These are phyloP conservation scores for Muscidifurax raptorellus DNA, from an alignment of 1,140 invertebrate species.

Conservation along the genomic window DNA sequence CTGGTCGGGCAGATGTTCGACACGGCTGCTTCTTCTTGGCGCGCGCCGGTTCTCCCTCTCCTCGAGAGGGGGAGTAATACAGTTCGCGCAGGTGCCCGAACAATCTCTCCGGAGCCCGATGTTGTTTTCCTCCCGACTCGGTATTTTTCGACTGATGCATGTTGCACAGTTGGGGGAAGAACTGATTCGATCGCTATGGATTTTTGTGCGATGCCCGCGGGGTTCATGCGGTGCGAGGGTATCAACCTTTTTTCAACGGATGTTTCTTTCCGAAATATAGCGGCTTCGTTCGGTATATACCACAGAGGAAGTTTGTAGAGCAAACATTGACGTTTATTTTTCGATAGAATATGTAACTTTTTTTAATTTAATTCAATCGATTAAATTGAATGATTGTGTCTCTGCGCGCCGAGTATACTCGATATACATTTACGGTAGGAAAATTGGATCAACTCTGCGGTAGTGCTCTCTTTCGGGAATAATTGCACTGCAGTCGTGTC, in stretches of 20 bases:
- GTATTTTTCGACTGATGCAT: neutral
- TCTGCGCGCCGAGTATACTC: too few species aligned
- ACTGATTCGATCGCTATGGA: neutral
- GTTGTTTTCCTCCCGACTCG: neutral
- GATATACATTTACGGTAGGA: too few species aligned
- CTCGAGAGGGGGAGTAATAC: neutral
- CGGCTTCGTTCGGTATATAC: neutral
- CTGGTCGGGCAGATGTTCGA: constrained; percentile 7
- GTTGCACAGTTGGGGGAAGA: neutral
- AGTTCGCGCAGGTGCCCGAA: neutral
- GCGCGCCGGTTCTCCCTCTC: neutral
- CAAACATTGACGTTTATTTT: neutral
- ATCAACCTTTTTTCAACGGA: too few species aligned
- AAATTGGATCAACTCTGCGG: neutral
- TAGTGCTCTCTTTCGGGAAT: neutral
- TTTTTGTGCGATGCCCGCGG: neutral
- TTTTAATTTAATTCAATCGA: too few species aligned
- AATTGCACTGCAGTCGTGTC: neutral
- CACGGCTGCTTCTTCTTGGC: neutral
- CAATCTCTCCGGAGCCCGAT: neutral
- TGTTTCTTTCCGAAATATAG: too few species aligned
- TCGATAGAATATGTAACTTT: too few species aligned
- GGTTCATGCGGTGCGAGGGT: neutral
- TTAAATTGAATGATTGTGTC: too few species aligned
- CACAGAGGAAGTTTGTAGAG: neutral